These are phyloP conservation scores for Argyrosomus japonicus DNA, from an alignment of 2,113 vertebrate genomes.

Conservation along the genomic window DNA sequence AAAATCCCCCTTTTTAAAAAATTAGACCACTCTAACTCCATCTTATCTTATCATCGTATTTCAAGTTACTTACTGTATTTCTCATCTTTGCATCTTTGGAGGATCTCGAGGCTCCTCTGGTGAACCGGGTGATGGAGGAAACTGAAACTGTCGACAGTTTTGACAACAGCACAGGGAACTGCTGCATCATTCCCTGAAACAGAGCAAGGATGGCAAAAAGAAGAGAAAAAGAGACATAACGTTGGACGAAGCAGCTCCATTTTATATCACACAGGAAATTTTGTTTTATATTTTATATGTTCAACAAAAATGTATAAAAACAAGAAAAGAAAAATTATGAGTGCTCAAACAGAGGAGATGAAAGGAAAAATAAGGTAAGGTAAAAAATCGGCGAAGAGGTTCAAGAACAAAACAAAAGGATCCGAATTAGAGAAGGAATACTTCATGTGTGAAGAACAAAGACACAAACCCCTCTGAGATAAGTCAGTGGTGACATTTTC, in stretches of 20 bases:
- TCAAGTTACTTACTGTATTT: slow-evolving; percentile 95
- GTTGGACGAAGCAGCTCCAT: not conserved
- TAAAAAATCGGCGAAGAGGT: not conserved
- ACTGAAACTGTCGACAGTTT: slow-evolving; percentile 98
- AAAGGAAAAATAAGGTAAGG: not conserved
- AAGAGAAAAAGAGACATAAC: not conserved
- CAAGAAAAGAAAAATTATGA: not conserved
- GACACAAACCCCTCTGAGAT: not conserved
- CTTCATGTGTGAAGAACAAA: not conserved
- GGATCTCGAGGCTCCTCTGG: slow-evolving; percentile 99
- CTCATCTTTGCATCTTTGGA: slow-evolving; percentile 99
- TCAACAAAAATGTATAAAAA: not conserved
- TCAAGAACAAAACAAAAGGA: not conserved
- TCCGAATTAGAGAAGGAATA: not conserved
- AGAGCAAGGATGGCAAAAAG: not conserved
- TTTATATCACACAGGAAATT: not conserved
- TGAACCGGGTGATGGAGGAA: slow-evolving; percentile 99
- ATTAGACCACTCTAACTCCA: too few relatives aligned
- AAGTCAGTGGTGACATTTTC: slow-evolving; percentile 3
- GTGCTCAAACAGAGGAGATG: not conserved
- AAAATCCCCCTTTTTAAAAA: too few relatives aligned
- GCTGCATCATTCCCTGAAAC: slow-evolving; percentile 91
- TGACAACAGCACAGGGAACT: slow-evolving; percentile 89
- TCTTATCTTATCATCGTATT: too few relatives aligned
- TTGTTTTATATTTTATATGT: not conserved